Conservation (phyloP, 2,888 invertebrate genomes). For the Eulithis testata region DNA sequence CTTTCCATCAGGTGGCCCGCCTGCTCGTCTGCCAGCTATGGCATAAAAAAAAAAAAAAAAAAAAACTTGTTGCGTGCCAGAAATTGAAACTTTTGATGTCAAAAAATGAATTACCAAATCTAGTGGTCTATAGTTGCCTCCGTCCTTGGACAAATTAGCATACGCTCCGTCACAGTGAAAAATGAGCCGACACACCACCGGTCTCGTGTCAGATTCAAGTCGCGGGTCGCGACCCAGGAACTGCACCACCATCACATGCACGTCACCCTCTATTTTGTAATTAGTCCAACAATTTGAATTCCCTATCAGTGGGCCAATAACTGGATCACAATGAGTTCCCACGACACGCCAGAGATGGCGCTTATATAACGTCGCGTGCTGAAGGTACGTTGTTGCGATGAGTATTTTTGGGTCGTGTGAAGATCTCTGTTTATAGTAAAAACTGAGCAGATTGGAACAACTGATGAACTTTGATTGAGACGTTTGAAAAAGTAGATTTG, state of each 20-base stretch:
- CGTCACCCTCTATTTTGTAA: conserved; percentile 30
- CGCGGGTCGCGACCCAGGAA: background rate
- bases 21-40: too few species aligned
- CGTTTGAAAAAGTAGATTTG: conserved; percentile 1
- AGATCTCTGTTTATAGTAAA: conserved; percentile 32
- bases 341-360: conserved; percentile 29
- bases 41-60: too few species aligned
- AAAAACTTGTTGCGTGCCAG: too few species aligned
- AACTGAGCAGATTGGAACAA: conserved; percentile 21
- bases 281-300: conserved; percentile 36
- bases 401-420: conserved; percentile 40
- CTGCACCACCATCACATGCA: background rate
- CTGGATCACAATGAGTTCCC: conserved; percentile 35
- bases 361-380: conserved; percentile 39
- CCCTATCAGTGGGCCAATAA: conserved; percentile 38
- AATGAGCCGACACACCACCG: too few species aligned
- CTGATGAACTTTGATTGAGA: conserved; percentile 24
- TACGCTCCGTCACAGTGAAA: too few species aligned
- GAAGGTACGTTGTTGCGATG: conserved; percentile 24
- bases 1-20: too few species aligned
- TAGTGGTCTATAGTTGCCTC: too few species aligned
- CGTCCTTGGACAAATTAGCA: too few species aligned
- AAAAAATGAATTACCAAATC: too few species aligned
- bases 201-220: too few species aligned
- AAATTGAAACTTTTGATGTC: too few species aligned